phyloP scores from a whole-genome alignment of 2,888 invertebrate genomes.

The Craniophora ligustri region DNA sequence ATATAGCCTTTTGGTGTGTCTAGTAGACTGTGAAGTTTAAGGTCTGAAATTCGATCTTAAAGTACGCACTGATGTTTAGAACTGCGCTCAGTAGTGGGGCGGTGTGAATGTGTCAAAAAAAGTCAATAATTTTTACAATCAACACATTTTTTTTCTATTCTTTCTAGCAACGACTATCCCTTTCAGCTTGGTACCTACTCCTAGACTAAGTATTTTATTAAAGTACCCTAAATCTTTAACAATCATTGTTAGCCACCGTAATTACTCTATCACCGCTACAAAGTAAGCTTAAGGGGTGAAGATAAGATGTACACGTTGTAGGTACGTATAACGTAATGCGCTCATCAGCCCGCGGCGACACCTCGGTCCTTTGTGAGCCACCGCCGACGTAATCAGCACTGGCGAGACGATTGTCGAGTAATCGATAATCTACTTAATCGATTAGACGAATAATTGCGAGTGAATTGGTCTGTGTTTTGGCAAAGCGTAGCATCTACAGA shows the following conservation, averaged over 20 bases:
- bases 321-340: not conserved
- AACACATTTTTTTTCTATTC: too few species aligned
- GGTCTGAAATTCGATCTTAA: too few species aligned
- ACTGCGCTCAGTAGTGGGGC: too few species aligned
- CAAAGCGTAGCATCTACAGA: not conserved
- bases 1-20: too few species aligned
- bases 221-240: too few species aligned
- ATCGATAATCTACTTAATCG: slow-evolving; percentile 8
- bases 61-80: too few species aligned
- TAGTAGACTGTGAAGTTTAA: too few species aligned
- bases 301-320: not conserved
- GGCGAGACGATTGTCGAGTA: slow-evolving; percentile 4
- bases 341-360: slow-evolving; percentile 11
- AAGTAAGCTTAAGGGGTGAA: not conserved
- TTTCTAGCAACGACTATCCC: too few species aligned
- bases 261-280: not conserved
- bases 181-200: too few species aligned
- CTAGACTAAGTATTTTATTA: too few species aligned
- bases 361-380: slow-evolving; percentile 9
- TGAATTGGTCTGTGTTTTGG: not conserved
- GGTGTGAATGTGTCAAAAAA: too few species aligned
- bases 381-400: slow-evolving; percentile 16
- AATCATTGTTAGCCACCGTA: not conserved
- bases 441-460: not conserved
- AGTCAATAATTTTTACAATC: too few species aligned